Evolutionary conservation across 2,888 invertebrate genomes (phyloP), one percentile per base, ranked within the genome.

Genomic region (Drosophila flavopinicola): DNA sequence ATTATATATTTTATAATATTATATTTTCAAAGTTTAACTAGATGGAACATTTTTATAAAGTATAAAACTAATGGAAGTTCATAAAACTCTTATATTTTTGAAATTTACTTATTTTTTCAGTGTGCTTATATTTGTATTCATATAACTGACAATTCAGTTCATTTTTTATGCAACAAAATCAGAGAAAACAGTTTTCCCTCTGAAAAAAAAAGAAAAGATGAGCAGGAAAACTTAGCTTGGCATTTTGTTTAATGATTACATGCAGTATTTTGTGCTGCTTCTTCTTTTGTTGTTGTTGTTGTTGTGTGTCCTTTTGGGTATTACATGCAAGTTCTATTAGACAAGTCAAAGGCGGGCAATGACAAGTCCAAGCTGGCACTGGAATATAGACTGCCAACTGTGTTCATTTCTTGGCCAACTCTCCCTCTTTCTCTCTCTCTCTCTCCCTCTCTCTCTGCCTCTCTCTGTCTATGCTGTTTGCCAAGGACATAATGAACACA

Each of bases 401-500:
- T 69, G 37, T 68, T 17, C 60, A 68, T 37, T 47, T 64, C 66
- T 58, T 53, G 44, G n/a, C 38, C n/a, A n/a, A 24, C 13, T 3
- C 7, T 33, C 30, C 11, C 6, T 2, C 25, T 39, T 32, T 25
- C 13, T 6, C 9, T 11, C 20, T 23, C 4, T 10, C 24, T 33
- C 27, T 20, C 7, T 27, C 9, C 20, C n/a, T 5, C 10, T 3
- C 13, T 35, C 3, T 38, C n/a, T 15, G 5, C 20, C 13, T 15
- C n/a, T 13, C 25, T 27, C n/a, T 15, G 13, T 13, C 9, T 41
- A 23, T 60, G 51, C 54, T 70, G 79, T 87, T 87, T 87, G 87
- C 59, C 85, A 77, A 80, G 82, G 75, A 80, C 85, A 85, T 87
- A 80, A 80, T 87, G 85, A 80, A 78, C 75, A 85, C 71, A 51